phyloP scores from a whole-genome alignment of 2,797 vertebrate species.

The Oreonectes daqikongensis region DNA sequence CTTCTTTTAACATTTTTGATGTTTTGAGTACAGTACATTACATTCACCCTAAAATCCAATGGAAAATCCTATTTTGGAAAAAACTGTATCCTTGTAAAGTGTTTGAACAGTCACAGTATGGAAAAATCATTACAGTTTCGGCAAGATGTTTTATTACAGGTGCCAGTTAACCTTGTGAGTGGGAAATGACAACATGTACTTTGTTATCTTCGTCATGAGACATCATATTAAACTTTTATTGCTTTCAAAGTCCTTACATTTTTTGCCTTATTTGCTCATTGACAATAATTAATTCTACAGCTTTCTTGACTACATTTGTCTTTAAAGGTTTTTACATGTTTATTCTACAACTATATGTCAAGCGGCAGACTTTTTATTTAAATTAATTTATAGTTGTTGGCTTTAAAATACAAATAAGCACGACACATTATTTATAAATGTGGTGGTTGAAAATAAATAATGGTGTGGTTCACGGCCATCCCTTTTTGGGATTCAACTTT shows the following conservation, averaged over 20 bases:
- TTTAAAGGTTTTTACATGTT: neutral
- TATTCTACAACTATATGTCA: no score
- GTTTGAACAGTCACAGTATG: neutral
- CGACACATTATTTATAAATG: no score
- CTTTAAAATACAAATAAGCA: no score
- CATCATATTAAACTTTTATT: neutral
- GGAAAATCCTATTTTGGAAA: no score
- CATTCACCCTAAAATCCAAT: no score
- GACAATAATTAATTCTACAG: neutral
- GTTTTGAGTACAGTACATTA: no score
- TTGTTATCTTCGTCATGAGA: neutral
- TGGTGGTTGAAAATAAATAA: no score
- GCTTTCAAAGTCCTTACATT: conserved; percentile 14
- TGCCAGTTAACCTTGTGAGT: neutral
- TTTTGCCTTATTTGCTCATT: neutral
- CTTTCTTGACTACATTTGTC: neutral
- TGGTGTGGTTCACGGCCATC: no score
- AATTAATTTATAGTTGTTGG: neutral
- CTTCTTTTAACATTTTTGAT: no score
- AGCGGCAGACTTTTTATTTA: neutral
- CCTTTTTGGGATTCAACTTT: neutral
- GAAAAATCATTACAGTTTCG: neutral
- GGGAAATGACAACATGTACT: neutral
- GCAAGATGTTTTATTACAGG: neutral
- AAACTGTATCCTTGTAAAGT: neutral